Conservation (phyloP, 64 coral and sea anemone genomes). For the Dendrophyllia cribrosa region DNA sequence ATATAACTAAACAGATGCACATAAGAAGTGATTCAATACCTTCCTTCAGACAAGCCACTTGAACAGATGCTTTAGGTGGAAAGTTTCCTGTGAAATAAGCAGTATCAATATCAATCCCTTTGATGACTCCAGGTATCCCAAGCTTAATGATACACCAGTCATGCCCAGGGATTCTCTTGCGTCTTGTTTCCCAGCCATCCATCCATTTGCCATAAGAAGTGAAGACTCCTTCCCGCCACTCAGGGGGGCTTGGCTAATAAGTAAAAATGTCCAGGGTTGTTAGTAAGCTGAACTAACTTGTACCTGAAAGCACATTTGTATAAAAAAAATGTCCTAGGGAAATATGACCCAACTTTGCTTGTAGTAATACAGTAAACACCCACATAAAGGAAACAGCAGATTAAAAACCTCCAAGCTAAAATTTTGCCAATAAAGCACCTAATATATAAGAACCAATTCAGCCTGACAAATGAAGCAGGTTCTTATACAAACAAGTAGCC, state of each 20-base stretch:
- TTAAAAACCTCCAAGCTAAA: no score
- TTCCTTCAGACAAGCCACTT: conserved; percentile 65
- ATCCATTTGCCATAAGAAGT: conserved; percentile 92
- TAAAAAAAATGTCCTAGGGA: no score
- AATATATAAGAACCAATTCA: no score
- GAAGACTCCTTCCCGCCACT: conserved; percentile 87
- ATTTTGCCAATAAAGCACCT: no score
- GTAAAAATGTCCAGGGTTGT: background rate
- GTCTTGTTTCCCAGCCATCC: conserved; percentile 97
- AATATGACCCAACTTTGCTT: no score
- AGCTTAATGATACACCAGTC: conserved; percentile 95
- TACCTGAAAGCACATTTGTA: no score
- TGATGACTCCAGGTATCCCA: conserved; percentile 83
- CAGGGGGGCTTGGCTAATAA: conserved; percentile 54
- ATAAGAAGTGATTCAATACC: conserved; percentile 15
- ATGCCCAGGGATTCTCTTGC: conserved; percentile 77
- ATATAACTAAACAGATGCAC: no score
- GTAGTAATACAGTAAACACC: no score
- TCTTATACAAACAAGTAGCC: no score
- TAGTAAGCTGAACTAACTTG: no score
- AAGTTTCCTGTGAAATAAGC: conserved; percentile 93
- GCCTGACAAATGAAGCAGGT: no score
- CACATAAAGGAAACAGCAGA: no score
- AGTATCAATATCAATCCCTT: conserved; percentile 87
- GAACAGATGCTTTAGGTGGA: conserved; percentile 77